Evolutionary conservation across 2,797 vertebrate species (phyloP).

Genomic region (Naso thynnoides): DNA sequence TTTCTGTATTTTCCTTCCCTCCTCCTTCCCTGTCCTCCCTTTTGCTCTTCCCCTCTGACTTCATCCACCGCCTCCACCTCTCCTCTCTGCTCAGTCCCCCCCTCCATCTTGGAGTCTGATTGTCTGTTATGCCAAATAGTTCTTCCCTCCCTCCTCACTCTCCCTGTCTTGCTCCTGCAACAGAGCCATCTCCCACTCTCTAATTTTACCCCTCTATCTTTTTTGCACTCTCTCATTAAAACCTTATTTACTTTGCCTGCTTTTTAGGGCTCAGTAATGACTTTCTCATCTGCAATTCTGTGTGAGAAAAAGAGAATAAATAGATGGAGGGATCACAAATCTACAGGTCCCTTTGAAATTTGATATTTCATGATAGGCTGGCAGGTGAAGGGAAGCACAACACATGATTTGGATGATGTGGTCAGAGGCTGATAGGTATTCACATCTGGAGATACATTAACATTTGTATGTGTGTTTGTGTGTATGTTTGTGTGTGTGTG

Average conservation of each 20-base stretch:
- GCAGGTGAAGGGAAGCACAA: neutral
- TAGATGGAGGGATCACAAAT: slow-evolving; percentile 28
- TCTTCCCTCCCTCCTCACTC: slow-evolving; percentile 62
- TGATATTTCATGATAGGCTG: slow-evolving; percentile 42
- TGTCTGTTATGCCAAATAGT: slow-evolving; percentile 72
- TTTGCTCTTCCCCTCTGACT: slow-evolving; percentile 56
- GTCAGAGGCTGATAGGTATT: slow-evolving; percentile 25
- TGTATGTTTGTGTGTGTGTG: neutral
- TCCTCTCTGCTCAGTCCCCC: slow-evolving; percentile 24
- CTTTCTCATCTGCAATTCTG: slow-evolving; percentile 40
- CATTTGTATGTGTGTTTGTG: slow-evolving; percentile 5
- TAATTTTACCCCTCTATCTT: slow-evolving; percentile 60
- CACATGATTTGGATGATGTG: slow-evolving; percentile 17
- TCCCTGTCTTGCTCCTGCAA: slow-evolving; percentile 51
- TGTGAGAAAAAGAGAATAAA: slow-evolving; percentile 4
- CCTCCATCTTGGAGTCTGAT: slow-evolving; percentile 66
- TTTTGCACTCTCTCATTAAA: slow-evolving; percentile 63
- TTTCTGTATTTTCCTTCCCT: slow-evolving; percentile 68
- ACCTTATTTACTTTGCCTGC: slow-evolving; percentile 36
- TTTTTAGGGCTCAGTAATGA: slow-evolving; percentile 34
- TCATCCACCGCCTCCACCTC: slow-evolving; percentile 45
- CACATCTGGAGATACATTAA: slow-evolving; percentile 41
- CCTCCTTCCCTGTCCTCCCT: slow-evolving; percentile 62
- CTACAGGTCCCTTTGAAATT: slow-evolving; percentile 66
- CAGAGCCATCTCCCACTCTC: slow-evolving; percentile 58